Evolutionary conservation across 2,888 invertebrate species (phyloP).

Genomic region (Eupithecia insigniata): DNA sequence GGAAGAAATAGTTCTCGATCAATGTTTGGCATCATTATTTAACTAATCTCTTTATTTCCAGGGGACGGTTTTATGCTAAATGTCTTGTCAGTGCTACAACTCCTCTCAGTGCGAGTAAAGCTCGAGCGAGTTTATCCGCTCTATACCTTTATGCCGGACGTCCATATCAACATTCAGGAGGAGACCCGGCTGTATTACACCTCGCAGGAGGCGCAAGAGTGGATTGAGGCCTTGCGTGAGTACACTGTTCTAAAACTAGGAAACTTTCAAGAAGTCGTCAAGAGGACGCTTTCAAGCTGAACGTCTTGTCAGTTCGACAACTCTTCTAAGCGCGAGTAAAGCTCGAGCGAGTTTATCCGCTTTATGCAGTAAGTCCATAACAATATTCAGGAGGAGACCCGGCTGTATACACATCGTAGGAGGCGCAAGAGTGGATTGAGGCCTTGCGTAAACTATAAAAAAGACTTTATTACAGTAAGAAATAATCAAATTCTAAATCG

Average conservation of each 20-base stretch:
- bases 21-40: neutral
- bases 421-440: constrained; percentile 90
- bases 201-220: constrained; percentile 91
- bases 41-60: constrained; percentile 46
- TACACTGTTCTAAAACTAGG: constrained; percentile 25
- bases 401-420: constrained; percentile 92
- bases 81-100: constrained; percentile 94
- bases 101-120: constrained; percentile 94
- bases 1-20: neutral
- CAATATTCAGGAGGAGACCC: constrained; percentile 90
- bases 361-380: constrained; percentile 91
- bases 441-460: too few relatives aligned
- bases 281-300: constrained; percentile 98
- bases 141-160: constrained; percentile 94
- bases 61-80: constrained; percentile 99
- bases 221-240: constrained; percentile 88
- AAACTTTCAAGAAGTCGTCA: constrained; percentile 28
- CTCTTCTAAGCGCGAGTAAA: constrained; percentile 95
- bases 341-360: constrained; percentile 93
- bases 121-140: constrained; percentile 94
- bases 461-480: too few relatives aligned
- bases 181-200: constrained; percentile 93
- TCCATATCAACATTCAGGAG: constrained; percentile 88
- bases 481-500: too few relatives aligned
- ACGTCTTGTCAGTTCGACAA: constrained; percentile 95